These are phyloP conservation scores for Polietes domitor DNA, from an alignment of 2,888 invertebrate genomes.

Conservation along the genomic window DNA sequence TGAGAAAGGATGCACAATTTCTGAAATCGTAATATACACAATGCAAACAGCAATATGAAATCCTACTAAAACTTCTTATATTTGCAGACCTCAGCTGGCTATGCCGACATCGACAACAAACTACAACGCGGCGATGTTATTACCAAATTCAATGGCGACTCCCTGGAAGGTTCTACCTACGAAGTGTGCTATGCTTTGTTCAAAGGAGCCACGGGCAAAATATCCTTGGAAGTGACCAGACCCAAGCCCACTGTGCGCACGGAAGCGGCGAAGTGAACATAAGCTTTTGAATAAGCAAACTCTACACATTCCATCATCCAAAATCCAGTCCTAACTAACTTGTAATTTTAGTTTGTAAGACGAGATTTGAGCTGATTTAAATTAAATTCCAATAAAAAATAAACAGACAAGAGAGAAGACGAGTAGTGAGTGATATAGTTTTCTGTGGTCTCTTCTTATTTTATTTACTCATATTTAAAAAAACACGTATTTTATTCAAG, in stretches of 20 bases:
- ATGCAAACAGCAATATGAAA: slow-evolving; percentile 14
- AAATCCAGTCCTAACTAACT: not conserved
- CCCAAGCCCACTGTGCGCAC: slow-evolving; percentile 85
- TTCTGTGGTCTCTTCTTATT: slow-evolving; percentile 57
- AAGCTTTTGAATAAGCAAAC: not conserved
- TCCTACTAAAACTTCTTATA: not conserved
- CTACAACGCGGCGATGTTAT: slow-evolving; percentile 96
- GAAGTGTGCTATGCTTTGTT: slow-evolving; percentile 94
- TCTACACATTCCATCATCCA: not conserved
- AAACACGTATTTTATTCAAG: slow-evolving; percentile 82
- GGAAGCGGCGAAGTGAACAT: slow-evolving; percentile 73
- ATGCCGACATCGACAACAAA: slow-evolving; percentile 92
- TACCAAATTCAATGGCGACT: slow-evolving; percentile 93
- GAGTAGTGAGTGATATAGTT: not conserved
- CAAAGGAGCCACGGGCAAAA: slow-evolving; percentile 92
- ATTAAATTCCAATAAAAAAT: slow-evolving; percentile 37
- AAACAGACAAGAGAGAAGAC: slow-evolving; percentile 27
- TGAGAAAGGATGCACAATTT: slow-evolving; percentile 93
- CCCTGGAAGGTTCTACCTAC: slow-evolving; percentile 88
- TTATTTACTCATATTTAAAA: slow-evolving; percentile 34
- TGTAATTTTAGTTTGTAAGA: slow-evolving; percentile 31
- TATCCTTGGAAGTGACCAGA: slow-evolving; percentile 91
- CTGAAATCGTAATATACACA: slow-evolving; percentile 89
- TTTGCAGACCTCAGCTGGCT: slow-evolving; percentile 90
- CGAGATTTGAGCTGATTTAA: slow-evolving; percentile 21